phyloP scores from a whole-genome alignment of 1,140 invertebrate genomes.

The Ganaspis sp. region DNA sequence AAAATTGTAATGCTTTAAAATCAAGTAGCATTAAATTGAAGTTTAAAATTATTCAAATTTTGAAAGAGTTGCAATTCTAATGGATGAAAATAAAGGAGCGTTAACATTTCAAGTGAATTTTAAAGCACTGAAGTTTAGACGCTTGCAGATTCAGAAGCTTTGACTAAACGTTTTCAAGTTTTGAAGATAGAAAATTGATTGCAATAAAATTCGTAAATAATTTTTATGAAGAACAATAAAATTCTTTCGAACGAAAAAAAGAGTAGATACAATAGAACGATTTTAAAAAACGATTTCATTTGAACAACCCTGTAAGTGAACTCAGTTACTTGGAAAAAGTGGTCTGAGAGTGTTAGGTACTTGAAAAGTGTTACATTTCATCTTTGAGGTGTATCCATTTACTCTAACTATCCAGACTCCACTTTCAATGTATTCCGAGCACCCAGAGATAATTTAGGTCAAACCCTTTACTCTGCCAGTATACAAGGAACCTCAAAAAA shows the following conservation, averaged over 20 bases:
- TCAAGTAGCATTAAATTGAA: no score
- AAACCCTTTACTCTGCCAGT: not conserved
- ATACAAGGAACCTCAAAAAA: conserved; percentile 4
- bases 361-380: conserved; percentile 27
- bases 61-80: no score
- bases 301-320: not conserved
- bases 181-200: no score
- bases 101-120: no score
- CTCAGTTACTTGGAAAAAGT: conserved; percentile 3
- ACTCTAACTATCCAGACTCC: conserved; percentile 17
- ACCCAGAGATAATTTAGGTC: conserved; percentile 29
- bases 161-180: no score
- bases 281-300: conserved; percentile 5
- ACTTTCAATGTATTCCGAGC: conserved; percentile 12
- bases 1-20: no score
- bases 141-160: no score
- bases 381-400: conserved; percentile 21
- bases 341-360: conserved; percentile 8
- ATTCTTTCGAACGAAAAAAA: not conserved
- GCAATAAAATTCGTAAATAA: no score
- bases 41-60: no score
- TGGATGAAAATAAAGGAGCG: no score
- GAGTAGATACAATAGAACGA: not conserved
- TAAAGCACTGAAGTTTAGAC: no score
- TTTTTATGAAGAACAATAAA: no score